A percentile compares a stretch with the other conserved stretches of the same genome.
These are phyloP conservation scores for Drosophila eugracilis DNA, from an alignment of 1,140 invertebrate genomes.

Conservation along the genomic window DNA sequence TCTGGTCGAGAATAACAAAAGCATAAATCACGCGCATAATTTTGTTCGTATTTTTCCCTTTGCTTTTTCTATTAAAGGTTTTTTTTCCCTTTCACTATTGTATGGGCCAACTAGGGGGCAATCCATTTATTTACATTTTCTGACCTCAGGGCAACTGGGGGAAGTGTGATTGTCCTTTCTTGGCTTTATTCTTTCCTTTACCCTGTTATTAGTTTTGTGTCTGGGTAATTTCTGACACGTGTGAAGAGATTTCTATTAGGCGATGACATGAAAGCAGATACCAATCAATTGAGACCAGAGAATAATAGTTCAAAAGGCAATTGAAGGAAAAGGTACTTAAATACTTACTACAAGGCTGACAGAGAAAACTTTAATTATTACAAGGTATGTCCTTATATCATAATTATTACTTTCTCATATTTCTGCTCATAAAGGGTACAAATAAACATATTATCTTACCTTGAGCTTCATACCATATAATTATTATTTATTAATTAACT, in stretches of 20 bases:
- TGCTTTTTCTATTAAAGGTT: conserved; percentile 49
- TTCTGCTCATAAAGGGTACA: background rate
- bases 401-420: background rate
- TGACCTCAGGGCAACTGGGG: conserved; percentile 51
- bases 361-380: background rate
- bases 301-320: background rate
- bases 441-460: background rate
- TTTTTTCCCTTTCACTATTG: conserved; percentile 2
- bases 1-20: conserved; percentile 43
- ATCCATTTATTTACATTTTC: conserved; percentile 68
- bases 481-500: conserved; percentile 2
- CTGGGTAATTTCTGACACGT: conserved; percentile 67
- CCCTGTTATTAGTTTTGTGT: conserved; percentile 10
- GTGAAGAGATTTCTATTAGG: conserved; percentile 64
- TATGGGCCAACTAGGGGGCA: conserved; percentile 7
- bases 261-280: conserved; percentile 28
- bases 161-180: conserved; percentile 1
- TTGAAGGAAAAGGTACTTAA: too few relatives aligned
- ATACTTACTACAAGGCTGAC: too few relatives aligned
- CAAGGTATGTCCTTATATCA: background rate
- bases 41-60: conserved; percentile 44
- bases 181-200: conserved; percentile 8
- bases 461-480: background rate
- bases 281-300: background rate
- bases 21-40: conserved; percentile 73